A percentile compares a stretch with the other conserved stretches of the same genome.
Evolutionary conservation across 2,113 vertebrate species (phyloP).

Genomic region (Cynocephalus volans): DNA sequence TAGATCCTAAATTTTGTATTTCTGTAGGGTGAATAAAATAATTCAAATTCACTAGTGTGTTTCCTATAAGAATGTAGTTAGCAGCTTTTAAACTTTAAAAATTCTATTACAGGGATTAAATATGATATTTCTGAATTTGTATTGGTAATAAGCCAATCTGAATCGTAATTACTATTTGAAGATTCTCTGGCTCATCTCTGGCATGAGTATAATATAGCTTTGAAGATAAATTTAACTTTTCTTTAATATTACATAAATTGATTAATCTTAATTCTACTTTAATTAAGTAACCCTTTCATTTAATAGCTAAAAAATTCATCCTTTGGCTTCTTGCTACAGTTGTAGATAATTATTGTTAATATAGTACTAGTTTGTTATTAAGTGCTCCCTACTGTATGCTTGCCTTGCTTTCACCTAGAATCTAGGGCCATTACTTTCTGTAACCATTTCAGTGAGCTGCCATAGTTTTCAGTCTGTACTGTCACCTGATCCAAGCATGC

Average conservation of each 20-base stretch:
- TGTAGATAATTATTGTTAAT: conserved; percentile 80
- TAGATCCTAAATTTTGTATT: conserved; percentile 34
- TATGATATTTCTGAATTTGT: conserved; percentile 41
- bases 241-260: conserved; percentile 57
- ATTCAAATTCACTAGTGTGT: neutral
- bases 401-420: conserved; percentile 91
- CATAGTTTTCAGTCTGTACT: conserved; percentile 96
- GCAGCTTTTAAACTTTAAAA: conserved; percentile 56
- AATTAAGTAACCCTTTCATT: conserved; percentile 31
- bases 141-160: conserved; percentile 31
- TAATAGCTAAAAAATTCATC: conserved; percentile 69
- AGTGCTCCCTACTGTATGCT: conserved; percentile 89
- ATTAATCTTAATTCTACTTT: conserved; percentile 58
- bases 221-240: conserved; percentile 69
- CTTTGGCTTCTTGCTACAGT: conserved; percentile 69
- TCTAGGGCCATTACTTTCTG: conserved; percentile 92
- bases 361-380: conserved; percentile 83
- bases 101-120: conserved; percentile 53
- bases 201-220: conserved; percentile 54
- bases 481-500: conserved; percentile 96
- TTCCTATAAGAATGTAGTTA: conserved; percentile 41
- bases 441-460: conserved; percentile 98
- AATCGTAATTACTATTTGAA: conserved; percentile 58
- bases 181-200: conserved; percentile 45
- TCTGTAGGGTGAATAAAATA: conserved; percentile 58